Percentiles rank a stretch among this genome's conserved stretches.
phyloP scores from a whole-genome alignment of 2,113 vertebrate species.

The Lutjanus erythropterus region DNA sequence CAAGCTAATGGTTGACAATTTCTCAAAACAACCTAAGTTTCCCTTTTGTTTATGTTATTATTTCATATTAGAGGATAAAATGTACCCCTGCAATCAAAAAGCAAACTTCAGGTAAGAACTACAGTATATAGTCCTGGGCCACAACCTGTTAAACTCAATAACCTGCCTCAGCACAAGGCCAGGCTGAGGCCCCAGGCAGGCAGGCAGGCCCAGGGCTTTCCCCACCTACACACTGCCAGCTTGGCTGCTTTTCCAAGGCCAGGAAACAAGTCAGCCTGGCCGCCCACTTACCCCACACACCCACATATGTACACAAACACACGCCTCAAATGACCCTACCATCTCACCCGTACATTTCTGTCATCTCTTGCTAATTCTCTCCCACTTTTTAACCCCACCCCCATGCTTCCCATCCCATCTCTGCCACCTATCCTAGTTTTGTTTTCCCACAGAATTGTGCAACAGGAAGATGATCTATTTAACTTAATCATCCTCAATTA shows the following conservation, averaged over 20 bases:
- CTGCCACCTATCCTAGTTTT: constrained; percentile 5
- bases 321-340: constrained; percentile 53
- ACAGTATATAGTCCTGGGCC: background rate
- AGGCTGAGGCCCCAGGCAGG: constrained; percentile 27
- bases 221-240: constrained; percentile 71
- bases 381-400: background rate
- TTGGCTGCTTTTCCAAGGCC: constrained; percentile 63
- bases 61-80: background rate
- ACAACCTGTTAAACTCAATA: constrained; percentile 64
- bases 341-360: constrained; percentile 9
- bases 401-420: constrained; percentile 11
- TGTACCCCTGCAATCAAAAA: background rate
- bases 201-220: constrained; percentile 65
- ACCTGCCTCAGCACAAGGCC: constrained; percentile 24
- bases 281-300: constrained; percentile 52
- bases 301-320: constrained; percentile 47
- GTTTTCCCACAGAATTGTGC: constrained; percentile 24
- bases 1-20: background rate
- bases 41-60: background rate
- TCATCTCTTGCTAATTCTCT: constrained; percentile 28
- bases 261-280: constrained; percentile 56
- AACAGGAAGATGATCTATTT: background rate
- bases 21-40: background rate
- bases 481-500: too few species aligned
- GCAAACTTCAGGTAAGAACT: background rate